Base-by-base conservation (phyloP, 2,113 vertebrate genomes). In the Poeciliopsis turrubarensis region DNA sequence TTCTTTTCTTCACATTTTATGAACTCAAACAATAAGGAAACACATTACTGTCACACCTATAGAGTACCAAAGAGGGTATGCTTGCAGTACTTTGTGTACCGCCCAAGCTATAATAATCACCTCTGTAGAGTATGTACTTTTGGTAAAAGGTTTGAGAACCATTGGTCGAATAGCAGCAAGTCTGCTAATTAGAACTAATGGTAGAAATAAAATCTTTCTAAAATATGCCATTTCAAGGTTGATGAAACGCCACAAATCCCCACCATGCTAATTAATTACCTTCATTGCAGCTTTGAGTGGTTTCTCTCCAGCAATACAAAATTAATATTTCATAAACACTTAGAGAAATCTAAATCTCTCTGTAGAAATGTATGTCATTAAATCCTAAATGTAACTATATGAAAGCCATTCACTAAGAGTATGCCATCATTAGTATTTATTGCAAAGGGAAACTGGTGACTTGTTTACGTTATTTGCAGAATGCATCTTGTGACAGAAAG, bases 81-180 rank as follows among this genome's bases (percentile, higher is more conserved):
- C 10, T 57, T 57, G 3, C 9, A 57, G 51, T 10, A 57, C 9
- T 11, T 9, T 25, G 25, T 57, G 22, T 11, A 57, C 51, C 5
- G 17, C 17, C 17, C 19, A 57, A 57, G 25, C 3, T 10, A 2
- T 57, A 57, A 54, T 34, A 68, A 70, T 34, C 37, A 77, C 66
- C 79, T 41, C 66, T 60, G 80, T 77, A 77, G 63, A 78, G 62
- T 61, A 19, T 67, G 27, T 76, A 75, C 57, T 70, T 77, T 79
- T 60, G 44, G 81, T 65, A 14, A 65, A 34, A 65, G 22, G 63
- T 60, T 69, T 60, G 70, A 37, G 44, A 69, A 68, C 62, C 19
- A 57, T 2, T n/a, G 51, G 51, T 25, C 1, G 25, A n/a, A n/a
- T n/a, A 57, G 1, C 22, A n/a, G 8, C 22, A 8, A 57, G 25